phyloP scores from a whole-genome alignment of 2,797 vertebrate genomes.

The Leucoraja ocellata region DNA sequence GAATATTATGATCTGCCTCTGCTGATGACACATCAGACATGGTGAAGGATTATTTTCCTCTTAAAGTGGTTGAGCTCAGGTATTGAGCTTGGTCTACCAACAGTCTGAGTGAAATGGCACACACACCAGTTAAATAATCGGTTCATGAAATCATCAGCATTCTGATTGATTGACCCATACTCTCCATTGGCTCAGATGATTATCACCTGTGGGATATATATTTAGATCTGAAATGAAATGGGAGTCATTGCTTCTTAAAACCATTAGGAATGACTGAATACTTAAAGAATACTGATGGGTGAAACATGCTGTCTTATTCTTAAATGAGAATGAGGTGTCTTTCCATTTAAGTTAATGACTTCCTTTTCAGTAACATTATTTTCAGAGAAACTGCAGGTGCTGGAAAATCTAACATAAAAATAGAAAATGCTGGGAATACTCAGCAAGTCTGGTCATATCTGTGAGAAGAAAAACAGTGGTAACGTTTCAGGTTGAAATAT shows the following conservation, averaged over 20 bases:
- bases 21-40: background rate
- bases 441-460: no score
- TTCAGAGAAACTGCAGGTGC: no score
- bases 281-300: background rate
- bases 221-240: background rate
- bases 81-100: background rate
- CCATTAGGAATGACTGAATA: background rate
- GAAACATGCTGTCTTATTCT: background rate
- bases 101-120: background rate
- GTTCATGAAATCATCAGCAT: background rate
- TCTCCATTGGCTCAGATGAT: background rate
- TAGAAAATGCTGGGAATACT: no score
- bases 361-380: background rate
- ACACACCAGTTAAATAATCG: background rate
- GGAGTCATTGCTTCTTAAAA: background rate
- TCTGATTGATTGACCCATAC: background rate
- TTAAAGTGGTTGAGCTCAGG: background rate
- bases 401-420: no score
- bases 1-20: background rate
- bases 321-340: no score
- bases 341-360: background rate
- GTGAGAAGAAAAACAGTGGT: no score
- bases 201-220: background rate
- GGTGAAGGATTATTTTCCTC: conserved; percentile 34
- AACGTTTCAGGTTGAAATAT: no score